Evolutionary conservation across 2,113 vertebrate species (phyloP), one percentile per base, ranked within the genome.

Genomic region (Harpagus bidentatus): DNA sequence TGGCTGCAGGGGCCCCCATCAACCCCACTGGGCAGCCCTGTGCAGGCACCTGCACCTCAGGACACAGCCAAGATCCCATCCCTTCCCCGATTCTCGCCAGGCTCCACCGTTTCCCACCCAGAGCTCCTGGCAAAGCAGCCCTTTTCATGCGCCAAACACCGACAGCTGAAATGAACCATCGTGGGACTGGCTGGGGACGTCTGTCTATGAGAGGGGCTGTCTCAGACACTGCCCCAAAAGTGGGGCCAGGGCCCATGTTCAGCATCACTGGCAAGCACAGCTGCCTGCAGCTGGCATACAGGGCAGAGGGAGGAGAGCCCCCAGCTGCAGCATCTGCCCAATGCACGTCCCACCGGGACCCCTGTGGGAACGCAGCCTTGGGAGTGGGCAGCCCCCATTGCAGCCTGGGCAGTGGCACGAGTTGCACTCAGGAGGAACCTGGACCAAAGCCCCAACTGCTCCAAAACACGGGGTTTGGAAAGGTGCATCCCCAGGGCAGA

Each of bases 221-320:
- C 65, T 16, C 19, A 42, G 59, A 6, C 48, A 26, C 32, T 17
- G 32, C 22, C 70, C 38, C 69, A 66, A 85, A 58, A 38, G 13
- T 1, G 0, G 18, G 47, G 23, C 34, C 92, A 29, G 48, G 8
- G 14, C 9, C 9, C 0, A 0, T 16, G 42, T 14, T 58, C 42
- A n/a, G 71, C 56, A 29, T 5, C 7, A 2, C 45, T 1, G 7
- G 29, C 1, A 5, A 22, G 32, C 38, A n/a, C 6, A 19, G 42
- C 52, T 32, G 42, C 50, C 63, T 25, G 42, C 16, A 3, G 32
- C 48, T 2, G 10, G 61, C 38, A 10, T 6, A 5, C 4, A 12
- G 53, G 53, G 53, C 2, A 0, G 45, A 23, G 55, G 55, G n/a
- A 38, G 15, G 10, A 43, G 29, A 20, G 22, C 42, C 43, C 28